Conservation (phyloP, 2,888 invertebrate species). For the Prosapia bicincta region DNA sequence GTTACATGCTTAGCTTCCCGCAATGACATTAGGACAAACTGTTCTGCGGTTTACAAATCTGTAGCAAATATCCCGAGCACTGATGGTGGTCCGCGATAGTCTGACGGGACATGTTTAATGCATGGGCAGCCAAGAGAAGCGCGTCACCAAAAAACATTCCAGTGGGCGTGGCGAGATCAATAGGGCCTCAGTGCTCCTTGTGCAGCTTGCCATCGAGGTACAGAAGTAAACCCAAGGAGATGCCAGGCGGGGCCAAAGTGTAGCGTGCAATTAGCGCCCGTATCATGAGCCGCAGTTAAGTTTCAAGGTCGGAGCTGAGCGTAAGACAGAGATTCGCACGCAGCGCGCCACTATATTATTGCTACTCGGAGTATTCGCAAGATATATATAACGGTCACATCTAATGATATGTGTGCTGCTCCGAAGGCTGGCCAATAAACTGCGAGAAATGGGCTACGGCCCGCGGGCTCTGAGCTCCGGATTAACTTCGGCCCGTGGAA, state of each 20-base stretch:
- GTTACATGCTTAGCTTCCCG: no score
- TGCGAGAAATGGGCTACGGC: background rate
- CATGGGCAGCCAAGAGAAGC: background rate
- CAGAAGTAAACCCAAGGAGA: no score
- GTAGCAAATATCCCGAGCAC: background rate
- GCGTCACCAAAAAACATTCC: background rate
- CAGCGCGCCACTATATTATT: background rate
- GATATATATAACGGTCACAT: background rate
- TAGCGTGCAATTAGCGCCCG: constrained; percentile 11
- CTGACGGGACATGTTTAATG: background rate
- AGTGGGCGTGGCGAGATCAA: background rate
- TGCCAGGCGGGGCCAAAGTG: no score
- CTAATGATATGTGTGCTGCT: background rate
- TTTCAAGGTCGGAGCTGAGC: background rate
- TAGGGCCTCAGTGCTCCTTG: background rate
- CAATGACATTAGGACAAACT: no score
- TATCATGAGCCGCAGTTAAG: constrained; percentile 1
- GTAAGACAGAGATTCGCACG: background rate
- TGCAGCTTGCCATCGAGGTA: no score
- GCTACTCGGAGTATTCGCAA: no score
- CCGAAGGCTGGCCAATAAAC: background rate
- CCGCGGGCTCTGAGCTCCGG: background rate
- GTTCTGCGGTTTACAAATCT: no score
- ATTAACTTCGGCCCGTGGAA: background rate
- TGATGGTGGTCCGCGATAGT: background rate